Conservation (phyloP, 2,797 vertebrate genomes). For the Enteromius treurensis region DNA sequence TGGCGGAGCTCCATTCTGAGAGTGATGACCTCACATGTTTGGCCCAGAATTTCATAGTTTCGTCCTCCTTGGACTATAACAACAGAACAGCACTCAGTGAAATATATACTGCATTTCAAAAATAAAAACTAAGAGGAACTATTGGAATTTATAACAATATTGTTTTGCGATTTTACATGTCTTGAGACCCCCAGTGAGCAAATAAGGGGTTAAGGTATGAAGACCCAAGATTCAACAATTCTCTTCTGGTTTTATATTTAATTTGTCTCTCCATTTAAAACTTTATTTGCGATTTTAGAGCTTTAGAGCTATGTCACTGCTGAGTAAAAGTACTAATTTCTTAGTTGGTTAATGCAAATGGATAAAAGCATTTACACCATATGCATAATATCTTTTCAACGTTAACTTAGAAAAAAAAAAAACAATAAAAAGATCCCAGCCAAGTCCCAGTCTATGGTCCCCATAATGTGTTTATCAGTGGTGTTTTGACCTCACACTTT, state of each 20-base stretch:
- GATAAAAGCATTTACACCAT: neutral
- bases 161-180: neutral
- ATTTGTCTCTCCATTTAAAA: neutral
- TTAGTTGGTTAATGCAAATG: neutral
- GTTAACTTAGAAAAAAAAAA: neutral
- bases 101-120: neutral
- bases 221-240: neutral
- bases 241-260: neutral
- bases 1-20: slow-evolving; percentile 66
- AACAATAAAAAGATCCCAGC: neutral
- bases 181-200: neutral
- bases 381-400: neutral
- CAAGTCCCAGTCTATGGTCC: neutral
- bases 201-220: neutral
- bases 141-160: neutral
- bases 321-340: neutral
- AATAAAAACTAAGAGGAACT: neutral
- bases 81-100: slow-evolving; percentile 2
- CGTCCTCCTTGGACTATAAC: neutral
- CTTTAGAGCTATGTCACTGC: neutral
- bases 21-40: slow-evolving; percentile 46
- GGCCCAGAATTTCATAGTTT: slow-evolving; percentile 19
- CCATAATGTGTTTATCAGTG: neutral
- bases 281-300: neutral
- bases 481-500: neutral